Evolutionary conservation across 2,797 vertebrate species (phyloP).

Genomic region (Coendou prehensilis): DNA sequence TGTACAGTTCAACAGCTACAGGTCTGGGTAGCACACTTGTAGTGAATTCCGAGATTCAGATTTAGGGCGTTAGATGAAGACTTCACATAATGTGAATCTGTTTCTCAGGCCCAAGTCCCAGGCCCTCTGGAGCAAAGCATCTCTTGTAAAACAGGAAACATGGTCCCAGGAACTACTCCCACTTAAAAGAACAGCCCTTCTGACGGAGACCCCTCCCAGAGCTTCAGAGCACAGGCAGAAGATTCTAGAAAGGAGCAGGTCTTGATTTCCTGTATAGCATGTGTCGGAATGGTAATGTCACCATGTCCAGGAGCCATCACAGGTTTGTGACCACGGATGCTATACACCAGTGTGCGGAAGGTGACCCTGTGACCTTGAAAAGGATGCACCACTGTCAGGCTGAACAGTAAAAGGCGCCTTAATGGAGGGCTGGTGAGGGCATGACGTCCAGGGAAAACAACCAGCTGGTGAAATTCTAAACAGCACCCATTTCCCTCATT

Average conservation of each 20-base stretch:
- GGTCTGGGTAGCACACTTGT: neutral
- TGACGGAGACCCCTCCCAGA: neutral
- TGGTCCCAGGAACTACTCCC: neutral
- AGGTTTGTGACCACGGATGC: neutral
- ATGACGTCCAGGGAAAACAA: neutral
- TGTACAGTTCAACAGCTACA: neutral
- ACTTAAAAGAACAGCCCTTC: neutral
- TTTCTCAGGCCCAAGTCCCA: neutral
- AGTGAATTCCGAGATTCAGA: neutral
- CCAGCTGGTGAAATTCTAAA: neutral
- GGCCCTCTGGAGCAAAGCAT: neutral
- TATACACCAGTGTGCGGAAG: neutral
- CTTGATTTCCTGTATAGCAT: neutral
- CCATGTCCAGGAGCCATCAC: neutral
- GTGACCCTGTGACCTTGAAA: neutral
- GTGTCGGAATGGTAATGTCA: neutral
- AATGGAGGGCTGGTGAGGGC: neutral
- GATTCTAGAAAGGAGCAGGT: neutral
- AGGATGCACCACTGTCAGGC: neutral
- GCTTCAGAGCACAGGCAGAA: neutral
- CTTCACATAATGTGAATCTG: conserved; percentile 21
- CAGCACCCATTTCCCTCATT: neutral
- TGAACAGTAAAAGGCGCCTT: neutral
- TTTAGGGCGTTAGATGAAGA: neutral
- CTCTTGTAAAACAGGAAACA: neutral